Base-by-base conservation (phyloP, 2,113 vertebrate genomes). In the Sebastes fasciatus region DNA sequence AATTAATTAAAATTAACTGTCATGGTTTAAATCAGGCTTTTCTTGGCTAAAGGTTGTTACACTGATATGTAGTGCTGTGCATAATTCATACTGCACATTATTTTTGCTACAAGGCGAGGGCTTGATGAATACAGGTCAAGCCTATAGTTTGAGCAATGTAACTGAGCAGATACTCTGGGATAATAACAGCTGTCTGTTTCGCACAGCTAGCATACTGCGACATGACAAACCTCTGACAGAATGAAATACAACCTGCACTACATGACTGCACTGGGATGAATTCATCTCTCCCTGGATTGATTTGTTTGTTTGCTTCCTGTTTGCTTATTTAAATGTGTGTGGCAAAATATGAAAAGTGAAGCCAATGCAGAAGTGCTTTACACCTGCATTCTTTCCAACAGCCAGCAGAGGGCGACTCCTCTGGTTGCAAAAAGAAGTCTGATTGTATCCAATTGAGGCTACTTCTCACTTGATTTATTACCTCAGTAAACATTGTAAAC, bases 61-160 rank as follows among this genome's bases (percentile, higher is more conserved):
- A 58, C 46, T 16, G 57, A 55, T 85, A 23, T 1, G 14, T 82
- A 68, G 65, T 48, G 54, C 19, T 63, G 64, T 87, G 74, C 80
- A 90, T 88, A 86, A 90, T 87, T 88, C 60, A 88, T 86, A 6
- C 16, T 1, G 48, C 64, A 70, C 66, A 77, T 76, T 82, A 75
- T 55, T 83, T 74, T 77, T 64, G 55, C 80, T 71, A 77, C 63
- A 43, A 84, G 79, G 74, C 73, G 80, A 66, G 49, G 71, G 46
- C 71, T 79, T 40, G 19, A 51, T 58, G 49, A 89, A 88, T 70
- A 82, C 82, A 80, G 66, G 60, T 68, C 79, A 78, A 77, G 17
- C n/a, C 63, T 58, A 77, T 34, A 76, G 23, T 76, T 48, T 55
- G 65, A 80, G 78, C 21, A 23, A 71, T 58, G 66, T 73, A 54